A percentile compares a stretch with the other conserved stretches of the same genome.
These are phyloP conservation scores for Ciconia stormi DNA, from an alignment of 2,113 vertebrate genomes.

Conservation along the genomic window DNA sequence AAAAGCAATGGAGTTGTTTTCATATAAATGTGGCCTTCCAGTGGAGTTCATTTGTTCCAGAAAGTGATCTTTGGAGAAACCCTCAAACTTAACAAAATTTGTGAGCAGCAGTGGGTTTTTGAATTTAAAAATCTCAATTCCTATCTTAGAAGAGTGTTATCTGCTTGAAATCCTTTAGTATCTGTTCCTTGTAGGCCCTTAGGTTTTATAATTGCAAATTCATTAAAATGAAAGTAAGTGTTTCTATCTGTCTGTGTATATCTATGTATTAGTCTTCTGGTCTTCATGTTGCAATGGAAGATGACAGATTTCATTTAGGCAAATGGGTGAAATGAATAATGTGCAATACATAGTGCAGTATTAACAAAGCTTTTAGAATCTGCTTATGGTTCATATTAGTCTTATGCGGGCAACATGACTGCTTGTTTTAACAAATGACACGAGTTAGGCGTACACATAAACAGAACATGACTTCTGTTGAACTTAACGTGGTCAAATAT, in stretches of 20 bases:
- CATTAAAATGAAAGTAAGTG: not conserved
- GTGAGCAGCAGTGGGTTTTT: not conserved
- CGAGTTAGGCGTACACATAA: accelerated
- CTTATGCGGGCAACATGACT: not conserved
- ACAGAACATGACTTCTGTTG: not conserved
- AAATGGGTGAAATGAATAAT: not conserved
- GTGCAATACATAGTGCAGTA: not conserved
- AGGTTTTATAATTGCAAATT: not conserved
- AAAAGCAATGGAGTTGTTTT: not conserved
- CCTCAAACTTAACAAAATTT: not conserved
- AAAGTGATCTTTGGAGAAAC: not conserved
- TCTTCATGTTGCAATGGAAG: not conserved
- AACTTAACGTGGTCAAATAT: not conserved
- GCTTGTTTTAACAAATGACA: not conserved
- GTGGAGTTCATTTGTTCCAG: not conserved
- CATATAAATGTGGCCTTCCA: not conserved
- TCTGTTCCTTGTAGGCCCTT: not conserved
- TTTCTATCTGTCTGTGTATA: not conserved
- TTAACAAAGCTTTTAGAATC: not conserved
- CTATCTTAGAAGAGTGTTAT: not conserved
- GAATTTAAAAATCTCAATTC: not conserved
- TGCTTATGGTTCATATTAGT: not conserved
- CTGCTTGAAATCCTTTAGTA: not conserved
- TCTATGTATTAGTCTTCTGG: not conserved
- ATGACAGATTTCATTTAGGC: not conserved